These are phyloP conservation scores for Emydocephalus ijimae DNA, from an alignment of 2,113 vertebrate genomes.

Conservation along the genomic window DNA sequence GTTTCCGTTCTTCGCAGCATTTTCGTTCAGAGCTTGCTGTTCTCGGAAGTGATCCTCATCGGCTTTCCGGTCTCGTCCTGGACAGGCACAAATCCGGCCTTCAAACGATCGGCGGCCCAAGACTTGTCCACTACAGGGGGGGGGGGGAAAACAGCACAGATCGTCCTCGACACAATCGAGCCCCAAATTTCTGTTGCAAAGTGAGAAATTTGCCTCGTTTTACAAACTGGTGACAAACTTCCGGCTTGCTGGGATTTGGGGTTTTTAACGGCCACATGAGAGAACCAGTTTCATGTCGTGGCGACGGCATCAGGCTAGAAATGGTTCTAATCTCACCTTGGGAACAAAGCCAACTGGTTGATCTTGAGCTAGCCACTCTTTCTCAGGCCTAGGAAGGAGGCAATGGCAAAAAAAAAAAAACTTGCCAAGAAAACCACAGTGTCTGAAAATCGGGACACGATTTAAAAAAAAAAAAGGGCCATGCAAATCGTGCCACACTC, in stretches of 20 bases:
- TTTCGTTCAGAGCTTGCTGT: conserved; percentile 91
- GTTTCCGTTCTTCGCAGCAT: conserved; percentile 78
- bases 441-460: too few species aligned
- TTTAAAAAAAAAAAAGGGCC: too few species aligned
- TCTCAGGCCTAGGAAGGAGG: too few species aligned
- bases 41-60: conserved; percentile 95
- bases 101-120: conserved; percentile 77
- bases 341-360: too few species aligned
- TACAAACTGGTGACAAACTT: background rate
- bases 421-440: too few species aligned
- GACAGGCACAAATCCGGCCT: conserved; percentile 94
- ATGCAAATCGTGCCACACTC: background rate
- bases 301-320: too few species aligned
- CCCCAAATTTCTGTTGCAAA: background rate
- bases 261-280: background rate
- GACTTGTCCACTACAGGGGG: conserved; percentile 68
- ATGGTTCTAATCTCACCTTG: too few species aligned
- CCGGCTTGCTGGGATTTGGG: background rate
- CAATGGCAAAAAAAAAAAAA: too few species aligned
- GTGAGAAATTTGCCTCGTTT: rapidly evolving
- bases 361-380: too few species aligned
- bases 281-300: too few species aligned
- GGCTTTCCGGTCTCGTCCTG: conserved; percentile 91
- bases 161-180: background rate
- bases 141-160: background rate